These are phyloP conservation scores for Pagrus major DNA, from an alignment of 2,113 vertebrate genomes.

Conservation along the genomic window DNA sequence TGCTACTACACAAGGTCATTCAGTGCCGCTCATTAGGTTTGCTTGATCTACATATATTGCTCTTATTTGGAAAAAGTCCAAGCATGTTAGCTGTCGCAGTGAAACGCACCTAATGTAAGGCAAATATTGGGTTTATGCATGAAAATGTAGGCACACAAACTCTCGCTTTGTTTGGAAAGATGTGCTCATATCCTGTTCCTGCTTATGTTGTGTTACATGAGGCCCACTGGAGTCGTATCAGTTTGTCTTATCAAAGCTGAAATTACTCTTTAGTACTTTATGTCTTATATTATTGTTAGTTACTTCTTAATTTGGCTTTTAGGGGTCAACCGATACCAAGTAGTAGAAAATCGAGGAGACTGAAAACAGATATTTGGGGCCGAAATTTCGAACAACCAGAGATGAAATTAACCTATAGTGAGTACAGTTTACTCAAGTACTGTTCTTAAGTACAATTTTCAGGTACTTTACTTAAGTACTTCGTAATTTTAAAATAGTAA, in stretches of 20 bases:
- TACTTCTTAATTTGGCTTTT: background rate
- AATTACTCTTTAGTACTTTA: background rate
- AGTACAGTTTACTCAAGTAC: no score
- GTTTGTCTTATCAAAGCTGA: conserved; percentile 1
- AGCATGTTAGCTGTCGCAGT: background rate
- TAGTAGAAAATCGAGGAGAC: no score
- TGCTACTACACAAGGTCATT: background rate
- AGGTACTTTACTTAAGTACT: no score
- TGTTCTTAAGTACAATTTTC: no score
- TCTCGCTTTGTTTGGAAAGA: background rate
- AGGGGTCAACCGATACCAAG: no score
- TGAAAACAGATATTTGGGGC: no score
- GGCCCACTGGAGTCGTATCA: background rate
- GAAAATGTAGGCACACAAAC: background rate
- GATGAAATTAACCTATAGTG: no score
- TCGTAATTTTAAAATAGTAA: no score
- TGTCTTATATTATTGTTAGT: background rate
- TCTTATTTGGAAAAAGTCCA: background rate
- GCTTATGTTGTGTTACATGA: background rate
- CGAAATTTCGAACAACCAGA: no score
- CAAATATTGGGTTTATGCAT: background rate
- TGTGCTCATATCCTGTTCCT: background rate
- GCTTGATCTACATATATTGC: background rate
- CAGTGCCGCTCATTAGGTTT: background rate
- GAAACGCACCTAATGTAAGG: background rate